Evolutionary conservation across 2,888 invertebrate genomes (phyloP).

Genomic region (Lissocephala sabroskyi): DNA sequence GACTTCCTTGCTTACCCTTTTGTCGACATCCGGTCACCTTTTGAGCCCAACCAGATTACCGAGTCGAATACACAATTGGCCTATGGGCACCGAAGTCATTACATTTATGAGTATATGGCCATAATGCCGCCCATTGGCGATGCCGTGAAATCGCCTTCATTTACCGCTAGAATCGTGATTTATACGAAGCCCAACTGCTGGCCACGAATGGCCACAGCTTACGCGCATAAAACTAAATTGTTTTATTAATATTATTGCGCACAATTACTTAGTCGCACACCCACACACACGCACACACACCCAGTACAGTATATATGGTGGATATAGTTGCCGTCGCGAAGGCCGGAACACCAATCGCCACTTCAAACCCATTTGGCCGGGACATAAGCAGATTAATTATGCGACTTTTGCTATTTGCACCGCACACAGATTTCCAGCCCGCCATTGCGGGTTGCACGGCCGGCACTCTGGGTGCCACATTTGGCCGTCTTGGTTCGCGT

Average conservation of each 20-base stretch:
- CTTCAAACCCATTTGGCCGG: slow-evolving; percentile 29
- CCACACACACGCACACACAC: background rate
- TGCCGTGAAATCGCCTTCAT: no score
- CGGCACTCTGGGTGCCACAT: slow-evolving; percentile 21
- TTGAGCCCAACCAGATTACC: no score
- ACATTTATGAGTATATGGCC: no score
- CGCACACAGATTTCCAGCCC: slow-evolving; percentile 33
- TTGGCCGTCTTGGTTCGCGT: slow-evolving; percentile 28
- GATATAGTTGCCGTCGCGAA: no score
- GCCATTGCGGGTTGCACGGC: no score
- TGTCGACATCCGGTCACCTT: no score
- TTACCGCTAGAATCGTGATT: no score
- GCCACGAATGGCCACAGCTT: background rate
- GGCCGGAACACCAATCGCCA: slow-evolving; percentile 7
- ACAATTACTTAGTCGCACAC: slow-evolving; percentile 58
- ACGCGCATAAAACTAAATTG: slow-evolving; percentile 44
- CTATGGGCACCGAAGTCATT: no score
- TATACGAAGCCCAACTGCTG: slow-evolving; percentile 41
- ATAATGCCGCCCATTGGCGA: no score
- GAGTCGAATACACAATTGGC: no score
- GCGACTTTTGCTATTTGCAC: slow-evolving; percentile 52
- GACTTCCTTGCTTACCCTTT: no score
- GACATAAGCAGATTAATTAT: slow-evolving; percentile 62
- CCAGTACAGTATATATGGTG: background rate
- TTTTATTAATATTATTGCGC: slow-evolving; percentile 43